phyloP scores from a whole-genome alignment of 2,797 vertebrate species.

The Smutsia gigantea region DNA sequence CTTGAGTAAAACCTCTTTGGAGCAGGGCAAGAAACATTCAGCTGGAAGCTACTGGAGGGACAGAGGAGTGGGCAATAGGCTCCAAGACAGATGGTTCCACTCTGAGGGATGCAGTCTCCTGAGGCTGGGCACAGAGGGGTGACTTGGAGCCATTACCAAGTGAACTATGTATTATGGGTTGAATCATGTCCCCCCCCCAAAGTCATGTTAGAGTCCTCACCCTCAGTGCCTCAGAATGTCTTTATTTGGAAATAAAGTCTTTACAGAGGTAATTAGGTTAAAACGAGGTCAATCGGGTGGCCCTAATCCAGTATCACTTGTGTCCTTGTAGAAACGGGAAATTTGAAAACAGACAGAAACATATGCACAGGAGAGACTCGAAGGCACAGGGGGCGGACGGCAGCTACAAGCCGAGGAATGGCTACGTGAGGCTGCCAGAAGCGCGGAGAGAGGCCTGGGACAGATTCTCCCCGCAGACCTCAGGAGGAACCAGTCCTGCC shows the following conservation, averaged over 20 bases:
- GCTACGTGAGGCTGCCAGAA: neutral
- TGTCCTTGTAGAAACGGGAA: neutral
- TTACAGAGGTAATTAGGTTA: neutral
- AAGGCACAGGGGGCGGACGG: neutral
- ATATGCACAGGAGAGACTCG: too few species aligned
- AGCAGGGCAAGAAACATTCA: neutral
- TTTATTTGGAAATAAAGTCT: neutral
- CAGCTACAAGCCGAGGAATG: fast-evolving
- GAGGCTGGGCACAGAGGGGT: neutral
- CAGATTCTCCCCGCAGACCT: neutral
- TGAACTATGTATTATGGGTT: neutral
- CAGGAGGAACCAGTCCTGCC: neutral
- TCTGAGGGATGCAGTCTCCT: neutral
- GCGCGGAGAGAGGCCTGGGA: neutral
- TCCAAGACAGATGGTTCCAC: neutral
- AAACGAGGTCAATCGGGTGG: neutral
- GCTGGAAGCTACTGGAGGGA: neutral
- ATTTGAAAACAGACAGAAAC: neutral
- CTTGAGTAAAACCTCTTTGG: neutral
- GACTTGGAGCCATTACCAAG: neutral
- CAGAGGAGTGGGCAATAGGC: neutral
- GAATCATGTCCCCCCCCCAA: neutral
- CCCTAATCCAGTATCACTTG: neutral
- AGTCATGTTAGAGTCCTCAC: neutral
- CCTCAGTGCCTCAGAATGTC: neutral